A percentile compares a stretch with the other conserved stretches of the same genome.
phyloP scores from a whole-genome alignment of 2,113 vertebrate species.

The Nyctibius bracteatus region DNA sequence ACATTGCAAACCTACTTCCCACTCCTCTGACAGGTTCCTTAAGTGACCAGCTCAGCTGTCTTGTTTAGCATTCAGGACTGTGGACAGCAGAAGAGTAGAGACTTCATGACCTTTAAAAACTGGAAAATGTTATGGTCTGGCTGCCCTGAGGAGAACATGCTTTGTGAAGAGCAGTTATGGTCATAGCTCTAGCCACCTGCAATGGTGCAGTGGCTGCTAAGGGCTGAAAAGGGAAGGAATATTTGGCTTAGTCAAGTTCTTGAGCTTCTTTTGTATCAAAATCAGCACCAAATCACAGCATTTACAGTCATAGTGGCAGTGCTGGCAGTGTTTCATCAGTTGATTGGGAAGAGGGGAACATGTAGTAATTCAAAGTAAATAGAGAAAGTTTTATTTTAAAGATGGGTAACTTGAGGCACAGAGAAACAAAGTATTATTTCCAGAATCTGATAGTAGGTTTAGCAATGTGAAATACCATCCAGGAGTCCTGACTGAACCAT shows the following conservation, averaged over 20 bases:
- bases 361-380: neutral
- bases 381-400: neutral
- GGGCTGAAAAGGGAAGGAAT: neutral
- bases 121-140: neutral
- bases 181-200: neutral
- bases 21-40: neutral
- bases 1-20: neutral
- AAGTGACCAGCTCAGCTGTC: neutral
- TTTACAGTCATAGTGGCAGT: neutral
- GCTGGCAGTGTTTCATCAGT: neutral
- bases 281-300: neutral
- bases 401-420: neutral
- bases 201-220: neutral
- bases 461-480: neutral
- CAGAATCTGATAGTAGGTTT: neutral
- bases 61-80: neutral
- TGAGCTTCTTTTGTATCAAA: neutral
- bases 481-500: neutral
- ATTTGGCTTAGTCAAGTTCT: neutral
- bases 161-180: neutral
- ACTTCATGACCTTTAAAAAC: neutral
- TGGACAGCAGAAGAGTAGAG: neutral
- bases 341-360: neutral
- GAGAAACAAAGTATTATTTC: neutral
- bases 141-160: neutral